Base-by-base conservation (phyloP, 2,888 invertebrate species). In the Nipponacmea schrenckii region DNA sequence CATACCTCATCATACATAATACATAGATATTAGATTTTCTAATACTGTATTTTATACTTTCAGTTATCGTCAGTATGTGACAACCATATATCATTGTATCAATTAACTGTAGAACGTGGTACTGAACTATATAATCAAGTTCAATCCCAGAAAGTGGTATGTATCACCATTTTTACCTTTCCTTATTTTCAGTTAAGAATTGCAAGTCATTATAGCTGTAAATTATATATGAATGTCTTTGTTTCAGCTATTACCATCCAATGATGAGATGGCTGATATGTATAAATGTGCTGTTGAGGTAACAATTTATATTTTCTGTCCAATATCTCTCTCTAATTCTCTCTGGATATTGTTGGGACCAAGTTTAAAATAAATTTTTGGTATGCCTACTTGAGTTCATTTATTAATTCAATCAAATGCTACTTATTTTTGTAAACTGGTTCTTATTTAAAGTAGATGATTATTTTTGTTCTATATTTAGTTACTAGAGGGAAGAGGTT, bases 51-150 rank as follows among this genome's bases (percentile, higher is more conserved):
- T 39, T 62, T 44, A 44, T 24, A 50, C 27, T 69, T 80, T 24
- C 70, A 83, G 83, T 69, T 83, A 14, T 62, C 81, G 44, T 44
- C 64, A 10, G n/a, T 83, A 7, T 80, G 81, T 80, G 85, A 82
- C 71, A 79, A 81, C 50, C 87, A 87, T 75, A 71, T 86, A 12
- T 86, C 86, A 1, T 70, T 86, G 45, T 87, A 87, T 71, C 86
- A 87, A 74, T 78, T 87, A 62, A 87, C 86, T 0, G 68, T 86
- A 66, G 86, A 87, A 73, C 78, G 84, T 68, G 87, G 87, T 24
- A 87, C 87, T 14, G 72, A 75, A 24, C 78, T 87, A 10, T 83
- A 81, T 69, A 85, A 85, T 69, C 76, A 80, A 72, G 81, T 85
- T 17, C 67, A 81, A 62, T 64, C 70, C 62, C 77, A 80, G 39